Evolutionary conservation across 2,797 vertebrate genomes (phyloP), one percentile per base, ranked within the genome.

Genomic region (Mormyrops boulengeri): DNA sequence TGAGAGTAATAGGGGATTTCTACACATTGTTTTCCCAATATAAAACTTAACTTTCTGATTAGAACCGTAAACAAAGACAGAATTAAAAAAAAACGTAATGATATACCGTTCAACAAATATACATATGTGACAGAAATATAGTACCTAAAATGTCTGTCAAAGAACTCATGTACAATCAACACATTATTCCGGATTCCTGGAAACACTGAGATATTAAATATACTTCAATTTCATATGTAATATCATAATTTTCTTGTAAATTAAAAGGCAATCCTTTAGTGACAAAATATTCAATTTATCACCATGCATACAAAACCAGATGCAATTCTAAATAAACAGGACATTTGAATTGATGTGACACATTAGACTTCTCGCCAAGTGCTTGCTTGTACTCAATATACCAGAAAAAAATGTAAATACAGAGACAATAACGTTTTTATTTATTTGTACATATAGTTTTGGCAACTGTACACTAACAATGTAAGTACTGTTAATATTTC

Each of bases 401-500:
- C 14, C 44, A 34, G 11, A 62, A 14, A 12, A 22, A 50, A 52
- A 22, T 90, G 85, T 84, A 66, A 47, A 89, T 57, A 88, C 66
- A 85, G 50, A 73, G 91, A 3, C 38, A 41, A 88, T 77, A 2
- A 30, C 53, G 66, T 30, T 52, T 92, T 90, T 94, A 95, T 94
- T 94, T 95, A 94, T 95, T 93, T 96, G 92, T 94, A 94, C 88
- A 94, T 94, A 26, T 84, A 89, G 69, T 69, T 92, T 91, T 94
- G 66, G 14, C 22, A 57, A 89, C 57, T 91, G 88, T 91, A 90
- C 66, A 62, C 85, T 91, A 91, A 90, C 2, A 52, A 90, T 95
- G 94, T 95, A 92, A 93, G 94, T 94, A 92, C 50, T 91, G 90
- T 92, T 90, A 92, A 92, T 94, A 90, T 90, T 49, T 69, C 88